These are phyloP conservation scores for Catostylus mosaicus DNA, from an alignment of 30 jellyfish, hydroid and myxozoan genomes.

Conservation along the genomic window DNA sequence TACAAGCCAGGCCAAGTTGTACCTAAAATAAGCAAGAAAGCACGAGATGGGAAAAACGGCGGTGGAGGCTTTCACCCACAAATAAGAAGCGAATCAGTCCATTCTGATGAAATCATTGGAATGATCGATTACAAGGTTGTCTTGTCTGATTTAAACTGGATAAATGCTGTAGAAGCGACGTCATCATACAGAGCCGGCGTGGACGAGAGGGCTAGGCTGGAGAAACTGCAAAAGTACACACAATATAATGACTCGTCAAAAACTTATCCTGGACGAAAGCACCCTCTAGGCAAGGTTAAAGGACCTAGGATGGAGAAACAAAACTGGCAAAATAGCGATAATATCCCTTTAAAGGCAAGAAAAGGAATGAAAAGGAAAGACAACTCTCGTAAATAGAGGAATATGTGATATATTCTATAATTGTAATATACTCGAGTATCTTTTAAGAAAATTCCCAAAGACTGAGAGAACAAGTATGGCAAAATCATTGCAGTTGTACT, in stretches of 20 bases:
- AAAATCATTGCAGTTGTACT: too few relatives aligned
- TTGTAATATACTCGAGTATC: too few relatives aligned
- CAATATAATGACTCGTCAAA: neutral
- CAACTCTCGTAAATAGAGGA: neutral
- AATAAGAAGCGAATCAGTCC: constrained; percentile 28
- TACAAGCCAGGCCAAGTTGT: constrained; percentile 41
- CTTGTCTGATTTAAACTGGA: constrained; percentile 47
- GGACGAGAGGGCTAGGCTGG: constrained; percentile 54
- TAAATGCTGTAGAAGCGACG: constrained; percentile 50
- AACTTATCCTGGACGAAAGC: neutral
- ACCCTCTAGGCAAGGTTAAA: neutral
- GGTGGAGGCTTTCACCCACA: constrained; percentile 34
- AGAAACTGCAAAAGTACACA: constrained; percentile 2
- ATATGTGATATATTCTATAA: neutral
- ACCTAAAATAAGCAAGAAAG: constrained; percentile 9
- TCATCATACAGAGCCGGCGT: constrained; percentile 67
- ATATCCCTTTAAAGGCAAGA: neutral
- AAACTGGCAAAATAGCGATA: neutral
- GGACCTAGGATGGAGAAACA: neutral
- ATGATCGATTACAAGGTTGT: constrained; percentile 44
- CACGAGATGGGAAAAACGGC: constrained; percentile 2
- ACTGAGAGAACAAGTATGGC: too few relatives aligned
- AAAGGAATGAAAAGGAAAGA: neutral
- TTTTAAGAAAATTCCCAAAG: too few relatives aligned
- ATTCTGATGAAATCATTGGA: constrained; percentile 59